Conservation (phyloP, 2,888 invertebrate species). For the Lissocephala sabroskyi region DNA sequence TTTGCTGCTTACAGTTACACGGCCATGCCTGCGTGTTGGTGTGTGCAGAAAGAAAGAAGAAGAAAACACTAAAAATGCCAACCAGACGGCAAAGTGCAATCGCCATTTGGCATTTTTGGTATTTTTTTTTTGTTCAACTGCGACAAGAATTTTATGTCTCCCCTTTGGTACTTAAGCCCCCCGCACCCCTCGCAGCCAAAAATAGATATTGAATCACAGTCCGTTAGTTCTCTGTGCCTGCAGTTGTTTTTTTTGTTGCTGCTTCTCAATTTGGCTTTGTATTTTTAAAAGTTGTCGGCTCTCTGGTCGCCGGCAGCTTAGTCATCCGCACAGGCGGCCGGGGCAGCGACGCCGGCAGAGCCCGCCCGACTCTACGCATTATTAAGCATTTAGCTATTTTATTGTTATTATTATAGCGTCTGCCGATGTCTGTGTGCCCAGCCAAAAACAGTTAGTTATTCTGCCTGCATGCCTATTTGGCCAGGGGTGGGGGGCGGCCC, state of each 20-base stretch:
- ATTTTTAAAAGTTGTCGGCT: slow-evolving; percentile 28
- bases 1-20: slow-evolving; percentile 22
- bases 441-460: slow-evolving; percentile 44
- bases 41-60: background rate
- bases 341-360: background rate
- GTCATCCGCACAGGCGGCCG: slow-evolving; percentile 11
- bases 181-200: slow-evolving; percentile 18
- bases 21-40: no score
- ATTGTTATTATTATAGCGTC: slow-evolving; percentile 39
- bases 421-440: slow-evolving; percentile 26
- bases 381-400: slow-evolving; percentile 46
- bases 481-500: slow-evolving; percentile 10
- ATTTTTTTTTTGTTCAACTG: no score
- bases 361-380: slow-evolving; percentile 32
- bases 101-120: background rate
- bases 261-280: slow-evolving; percentile 52
- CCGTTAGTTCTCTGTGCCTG: background rate
- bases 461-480: slow-evolving; percentile 1
- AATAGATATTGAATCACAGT: slow-evolving; percentile 39
- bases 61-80: no score
- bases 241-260: background rate
- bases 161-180: no score
- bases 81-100: slow-evolving; percentile 3
- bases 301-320: slow-evolving; percentile 16
- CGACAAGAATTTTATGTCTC: no score